phyloP scores from a whole-genome alignment of 2,888 invertebrate genomes.

The Bursaphelenchus okinawaensis region DNA sequence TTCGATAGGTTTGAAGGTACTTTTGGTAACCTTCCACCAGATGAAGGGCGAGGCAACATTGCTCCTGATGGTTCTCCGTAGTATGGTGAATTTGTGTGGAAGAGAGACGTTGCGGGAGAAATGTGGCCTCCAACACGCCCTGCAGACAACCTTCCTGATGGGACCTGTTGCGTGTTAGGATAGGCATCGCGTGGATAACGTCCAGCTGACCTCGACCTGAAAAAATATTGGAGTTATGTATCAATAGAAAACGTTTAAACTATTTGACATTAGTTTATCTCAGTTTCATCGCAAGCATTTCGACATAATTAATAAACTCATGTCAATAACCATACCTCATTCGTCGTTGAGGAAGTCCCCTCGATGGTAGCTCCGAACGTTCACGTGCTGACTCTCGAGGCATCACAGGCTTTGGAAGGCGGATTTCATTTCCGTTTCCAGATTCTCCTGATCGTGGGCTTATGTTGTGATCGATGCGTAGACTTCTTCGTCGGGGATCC shows the following conservation, averaged over 20 bases:
- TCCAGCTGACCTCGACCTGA: slow-evolving; percentile 4
- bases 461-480: neutral
- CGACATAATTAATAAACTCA: too few relatives aligned
- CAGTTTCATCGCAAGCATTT: neutral
- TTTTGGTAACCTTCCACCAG: slow-evolving; percentile 1
- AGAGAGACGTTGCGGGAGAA: slow-evolving; percentile 1
- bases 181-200: neutral
- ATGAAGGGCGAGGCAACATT: neutral
- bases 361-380: neutral
- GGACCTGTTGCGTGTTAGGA: neutral
- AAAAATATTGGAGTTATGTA: too few relatives aligned
- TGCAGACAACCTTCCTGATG: slow-evolving; percentile 6
- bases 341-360: neutral
- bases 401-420: too few relatives aligned
- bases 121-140: neutral
- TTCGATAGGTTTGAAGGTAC: neutral
- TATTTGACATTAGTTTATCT: too few relatives aligned
- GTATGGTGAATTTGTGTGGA: neutral
- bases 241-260: too few relatives aligned
- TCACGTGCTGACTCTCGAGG: too few relatives aligned
- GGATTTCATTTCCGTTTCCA: neutral
- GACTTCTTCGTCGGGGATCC: neutral
- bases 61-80: neutral
- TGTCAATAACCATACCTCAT: neutral
- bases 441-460: neutral